phyloP scores from a whole-genome alignment of 2,797 vertebrate genomes.

The Schizothorax lantsangensis region DNA sequence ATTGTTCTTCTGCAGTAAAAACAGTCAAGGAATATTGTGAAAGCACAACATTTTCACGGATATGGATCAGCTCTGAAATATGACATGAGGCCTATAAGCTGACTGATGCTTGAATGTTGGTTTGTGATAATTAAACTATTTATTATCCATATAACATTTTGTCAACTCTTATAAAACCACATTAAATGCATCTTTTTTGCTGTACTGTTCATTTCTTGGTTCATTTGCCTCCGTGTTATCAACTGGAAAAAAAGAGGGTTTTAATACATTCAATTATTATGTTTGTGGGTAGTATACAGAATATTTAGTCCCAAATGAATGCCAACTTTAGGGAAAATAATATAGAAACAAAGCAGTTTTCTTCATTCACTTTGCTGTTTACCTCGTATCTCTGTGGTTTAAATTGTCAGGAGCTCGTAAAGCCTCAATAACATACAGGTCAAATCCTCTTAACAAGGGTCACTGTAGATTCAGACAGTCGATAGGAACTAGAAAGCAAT shows the following conservation, averaged over 20 bases:
- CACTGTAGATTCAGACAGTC: conserved; percentile 31
- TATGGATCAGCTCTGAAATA: neutral
- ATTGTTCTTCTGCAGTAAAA: conserved; percentile 4
- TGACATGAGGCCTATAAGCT: neutral
- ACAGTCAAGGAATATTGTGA: neutral
- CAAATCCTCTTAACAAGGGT: conserved; percentile 40
- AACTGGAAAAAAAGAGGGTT: neutral
- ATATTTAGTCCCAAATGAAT: neutral
- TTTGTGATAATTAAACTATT: neutral
- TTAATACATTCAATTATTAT: neutral
- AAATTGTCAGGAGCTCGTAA: neutral
- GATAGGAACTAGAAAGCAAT: conserved; percentile 20
- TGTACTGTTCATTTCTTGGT: neutral
- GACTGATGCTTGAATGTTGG: neutral
- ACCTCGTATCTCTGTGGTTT: neutral
- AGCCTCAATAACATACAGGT: neutral
- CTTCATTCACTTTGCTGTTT: neutral
- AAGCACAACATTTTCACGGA: neutral
- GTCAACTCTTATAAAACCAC: neutral
- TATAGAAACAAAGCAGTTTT: neutral
- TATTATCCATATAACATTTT: neutral
- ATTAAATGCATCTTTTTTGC: conserved; percentile 1
- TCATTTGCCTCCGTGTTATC: neutral
- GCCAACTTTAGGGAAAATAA: neutral
- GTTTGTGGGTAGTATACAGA: neutral